Conservation (phyloP, 2,797 vertebrate species). For the Lagocephalus sceleratus region DNA sequence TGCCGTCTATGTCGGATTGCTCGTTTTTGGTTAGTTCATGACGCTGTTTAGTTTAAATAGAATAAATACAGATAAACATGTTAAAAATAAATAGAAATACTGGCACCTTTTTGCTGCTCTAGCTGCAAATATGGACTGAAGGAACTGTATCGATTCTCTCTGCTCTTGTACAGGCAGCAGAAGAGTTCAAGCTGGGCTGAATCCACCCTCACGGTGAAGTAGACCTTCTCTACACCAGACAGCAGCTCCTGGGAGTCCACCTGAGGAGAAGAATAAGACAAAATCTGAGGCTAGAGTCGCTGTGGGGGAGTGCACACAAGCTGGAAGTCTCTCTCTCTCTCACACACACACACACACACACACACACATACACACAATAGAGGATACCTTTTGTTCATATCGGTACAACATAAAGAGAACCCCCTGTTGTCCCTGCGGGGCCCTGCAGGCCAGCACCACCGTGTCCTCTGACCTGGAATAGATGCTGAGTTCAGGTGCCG, state of each 20-base stretch:
- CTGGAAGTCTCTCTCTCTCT: too few species aligned
- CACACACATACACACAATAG: background rate
- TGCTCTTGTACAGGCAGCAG: slow-evolving; percentile 64
- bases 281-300: background rate
- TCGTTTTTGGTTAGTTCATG: too few species aligned
- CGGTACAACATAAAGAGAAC: slow-evolving; percentile 49
- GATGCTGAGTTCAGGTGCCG: slow-evolving; percentile 41
- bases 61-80: too few species aligned
- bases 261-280: slow-evolving; percentile 30
- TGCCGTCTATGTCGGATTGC: too few species aligned
- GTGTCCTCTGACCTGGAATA: slow-evolving; percentile 11
- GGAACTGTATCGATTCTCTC: slow-evolving; percentile 38
- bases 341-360: too few species aligned
- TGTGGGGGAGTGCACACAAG: background rate
- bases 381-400: slow-evolving; percentile 25
- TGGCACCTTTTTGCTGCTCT: slow-evolving; percentile 27
- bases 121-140: slow-evolving; percentile 63
- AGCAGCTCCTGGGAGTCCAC: slow-evolving; percentile 33
- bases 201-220: slow-evolving; percentile 41
- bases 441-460: slow-evolving; percentile 50
- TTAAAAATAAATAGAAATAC: too few species aligned
- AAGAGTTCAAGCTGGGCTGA: slow-evolving; percentile 23
- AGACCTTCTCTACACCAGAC: slow-evolving; percentile 21
- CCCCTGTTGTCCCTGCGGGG: slow-evolving; percentile 43
- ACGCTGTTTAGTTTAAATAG: background rate